phyloP scores from a whole-genome alignment of 2,797 vertebrate genomes.

The Myripristis murdjan region DNA sequence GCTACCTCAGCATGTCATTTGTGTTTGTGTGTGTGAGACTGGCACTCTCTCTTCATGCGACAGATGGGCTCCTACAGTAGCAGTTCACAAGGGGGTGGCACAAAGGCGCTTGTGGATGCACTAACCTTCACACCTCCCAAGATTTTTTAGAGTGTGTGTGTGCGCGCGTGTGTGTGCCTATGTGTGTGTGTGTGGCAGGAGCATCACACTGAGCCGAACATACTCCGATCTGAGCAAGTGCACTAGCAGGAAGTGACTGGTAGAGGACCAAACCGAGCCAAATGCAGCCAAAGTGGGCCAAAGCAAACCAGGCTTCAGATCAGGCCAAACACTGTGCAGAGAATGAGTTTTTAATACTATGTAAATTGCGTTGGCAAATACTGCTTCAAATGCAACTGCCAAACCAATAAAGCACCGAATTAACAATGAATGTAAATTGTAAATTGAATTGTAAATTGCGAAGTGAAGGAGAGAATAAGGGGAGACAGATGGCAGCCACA shows the following conservation, averaged over 20 bases:
- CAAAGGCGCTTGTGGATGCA: constrained; percentile 75
- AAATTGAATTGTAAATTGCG: constrained; percentile 71
- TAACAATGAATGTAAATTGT: constrained; percentile 69
- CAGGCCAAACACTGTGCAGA: constrained; percentile 33
- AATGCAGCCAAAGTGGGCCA: constrained; percentile 39
- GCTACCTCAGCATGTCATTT: constrained; percentile 64
- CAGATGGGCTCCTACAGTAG: constrained; percentile 79
- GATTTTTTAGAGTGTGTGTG: too few species aligned
- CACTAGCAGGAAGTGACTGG: constrained; percentile 44
- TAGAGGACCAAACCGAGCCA: constrained; percentile 49
- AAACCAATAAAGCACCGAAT: constrained; percentile 42
- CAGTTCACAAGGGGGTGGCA: constrained; percentile 64
- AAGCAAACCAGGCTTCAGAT: constrained; percentile 42
- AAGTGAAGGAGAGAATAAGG: constrained; percentile 36
- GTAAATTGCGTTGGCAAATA: constrained; percentile 67
- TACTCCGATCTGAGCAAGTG: constrained; percentile 65
- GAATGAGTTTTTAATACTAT: constrained; percentile 61
- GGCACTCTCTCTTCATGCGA: constrained; percentile 63
- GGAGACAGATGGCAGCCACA: constrained; percentile 80
- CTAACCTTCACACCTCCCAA: constrained; percentile 72
- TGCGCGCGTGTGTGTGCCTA: neutral
- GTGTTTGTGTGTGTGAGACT: constrained; percentile 50
- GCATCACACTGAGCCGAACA: too few species aligned
- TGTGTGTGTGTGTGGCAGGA: too few species aligned
- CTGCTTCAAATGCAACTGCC: constrained; percentile 36